phyloP scores from a whole-genome alignment of 2,888 invertebrate genomes.

The Torymus tubicola region DNA sequence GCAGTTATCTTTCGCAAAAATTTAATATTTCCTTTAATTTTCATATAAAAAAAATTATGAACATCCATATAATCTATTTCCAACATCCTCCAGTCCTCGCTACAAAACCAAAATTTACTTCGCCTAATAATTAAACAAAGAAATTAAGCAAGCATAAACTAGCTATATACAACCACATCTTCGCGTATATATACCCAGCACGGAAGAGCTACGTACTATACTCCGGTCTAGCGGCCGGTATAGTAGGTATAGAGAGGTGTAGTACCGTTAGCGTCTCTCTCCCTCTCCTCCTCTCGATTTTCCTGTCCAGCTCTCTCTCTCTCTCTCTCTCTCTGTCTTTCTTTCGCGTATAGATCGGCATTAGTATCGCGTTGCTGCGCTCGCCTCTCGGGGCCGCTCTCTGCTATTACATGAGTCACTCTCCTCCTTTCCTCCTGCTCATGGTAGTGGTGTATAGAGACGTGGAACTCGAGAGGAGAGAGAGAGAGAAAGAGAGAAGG shows the following conservation, averaged over 20 bases:
- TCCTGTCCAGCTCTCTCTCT: slow-evolving; percentile 11
- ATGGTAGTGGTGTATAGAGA: not conserved
- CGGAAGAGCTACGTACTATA: too few relatives aligned
- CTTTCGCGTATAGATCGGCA: slow-evolving; percentile 3
- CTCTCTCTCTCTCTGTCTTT: slow-evolving; percentile 3
- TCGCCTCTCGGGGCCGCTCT: slow-evolving; percentile 10
- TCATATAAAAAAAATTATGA: too few relatives aligned
- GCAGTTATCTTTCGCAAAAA: too few relatives aligned
- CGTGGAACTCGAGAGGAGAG: not conserved
- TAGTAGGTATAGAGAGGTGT: too few relatives aligned
- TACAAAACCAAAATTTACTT: slow-evolving; percentile 20
- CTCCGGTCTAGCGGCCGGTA: too few relatives aligned
- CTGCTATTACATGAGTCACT: slow-evolving; percentile 48
- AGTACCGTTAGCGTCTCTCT: slow-evolving; percentile 37
- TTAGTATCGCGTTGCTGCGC: slow-evolving; percentile 33
- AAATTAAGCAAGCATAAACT: slow-evolving; percentile 38
- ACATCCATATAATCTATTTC: not conserved
- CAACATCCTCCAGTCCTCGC: not conserved
- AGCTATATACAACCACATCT: too few relatives aligned
- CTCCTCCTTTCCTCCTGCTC: not conserved
- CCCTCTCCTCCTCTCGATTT: slow-evolving; percentile 15
- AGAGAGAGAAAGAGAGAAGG: not conserved
- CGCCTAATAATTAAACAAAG: slow-evolving; percentile 29
- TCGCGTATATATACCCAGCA: too few relatives aligned
- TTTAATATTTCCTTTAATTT: too few relatives aligned